Percentiles rank a stretch among this genome's conserved stretches.
Evolutionary conservation across 2,113 vertebrate species (phyloP).

Genomic region (Lepus timidus): DNA sequence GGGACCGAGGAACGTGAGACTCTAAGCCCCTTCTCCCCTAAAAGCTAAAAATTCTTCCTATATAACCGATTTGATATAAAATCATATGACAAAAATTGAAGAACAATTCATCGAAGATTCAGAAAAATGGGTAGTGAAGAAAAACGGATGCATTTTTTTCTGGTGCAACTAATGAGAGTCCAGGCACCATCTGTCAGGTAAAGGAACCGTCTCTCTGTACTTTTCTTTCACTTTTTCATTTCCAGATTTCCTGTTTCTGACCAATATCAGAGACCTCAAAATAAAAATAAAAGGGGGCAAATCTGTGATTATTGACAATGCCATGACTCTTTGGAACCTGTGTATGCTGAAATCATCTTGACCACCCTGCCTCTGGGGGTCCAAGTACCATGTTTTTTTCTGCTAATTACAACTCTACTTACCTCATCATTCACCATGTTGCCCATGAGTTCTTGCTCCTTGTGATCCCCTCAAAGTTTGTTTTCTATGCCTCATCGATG

Average conservation of each 20-base stretch:
- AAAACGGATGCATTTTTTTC: not conserved
- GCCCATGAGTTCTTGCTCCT: not conserved
- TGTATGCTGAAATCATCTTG: not conserved
- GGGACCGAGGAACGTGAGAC: not conserved
- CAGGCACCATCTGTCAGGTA: not conserved
- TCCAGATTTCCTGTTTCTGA: constrained; percentile 24
- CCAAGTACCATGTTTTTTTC: not conserved
- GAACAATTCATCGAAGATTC: not conserved
- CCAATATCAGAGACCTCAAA: not conserved
- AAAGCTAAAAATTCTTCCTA: not conserved
- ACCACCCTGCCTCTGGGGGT: not conserved
- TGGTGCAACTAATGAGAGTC: not conserved
- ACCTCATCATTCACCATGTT: not conserved
- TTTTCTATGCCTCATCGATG: not conserved
- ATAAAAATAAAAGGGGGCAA: not conserved
- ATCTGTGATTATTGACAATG: not conserved
- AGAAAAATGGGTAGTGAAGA: constrained; percentile 4
- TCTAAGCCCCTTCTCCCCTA: not conserved
- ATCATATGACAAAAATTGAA: not conserved
- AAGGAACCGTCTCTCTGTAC: not conserved
- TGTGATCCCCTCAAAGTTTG: not conserved
- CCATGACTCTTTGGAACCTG: not conserved
- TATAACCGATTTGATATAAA: not conserved
- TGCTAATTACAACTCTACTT: not conserved
- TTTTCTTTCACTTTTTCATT: not conserved